Evolutionary conservation across 1,140 invertebrate genomes (phyloP).

Genomic region (Cephus cinctus): DNA sequence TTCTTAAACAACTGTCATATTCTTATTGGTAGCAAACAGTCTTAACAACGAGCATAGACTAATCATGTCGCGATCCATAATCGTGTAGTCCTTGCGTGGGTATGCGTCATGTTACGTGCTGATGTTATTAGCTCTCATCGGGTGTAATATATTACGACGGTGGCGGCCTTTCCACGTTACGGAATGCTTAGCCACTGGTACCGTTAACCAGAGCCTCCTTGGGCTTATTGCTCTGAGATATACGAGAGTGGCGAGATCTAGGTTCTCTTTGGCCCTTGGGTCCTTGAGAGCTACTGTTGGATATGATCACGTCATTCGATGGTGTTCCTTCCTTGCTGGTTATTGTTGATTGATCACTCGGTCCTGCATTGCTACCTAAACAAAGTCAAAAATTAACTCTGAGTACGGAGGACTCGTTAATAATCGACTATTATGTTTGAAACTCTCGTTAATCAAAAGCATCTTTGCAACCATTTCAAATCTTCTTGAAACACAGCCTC

Average conservation of each 20-base stretch:
- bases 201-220: constrained; percentile 64
- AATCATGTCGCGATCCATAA: constrained; percentile 52
- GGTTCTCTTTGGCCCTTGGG: constrained; percentile 51
- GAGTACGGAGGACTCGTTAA: no score
- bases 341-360: constrained; percentile 44
- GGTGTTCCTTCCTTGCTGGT: constrained; percentile 45
- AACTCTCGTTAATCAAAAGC: no score
- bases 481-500: no score
- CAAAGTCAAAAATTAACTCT: constrained; percentile 15
- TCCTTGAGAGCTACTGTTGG: constrained; percentile 43
- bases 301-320: constrained; percentile 42
- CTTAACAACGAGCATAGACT: constrained; percentile 56
- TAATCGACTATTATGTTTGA: no score
- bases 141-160: constrained; percentile 17
- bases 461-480: no score
- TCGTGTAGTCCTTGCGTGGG: constrained; percentile 50
- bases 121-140: constrained; percentile 44
- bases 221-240: constrained; percentile 56
- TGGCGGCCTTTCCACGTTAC: constrained; percentile 12
- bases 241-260: constrained; percentile 49
- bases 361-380: constrained; percentile 47
- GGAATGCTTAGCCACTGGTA: constrained; percentile 54
- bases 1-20: constrained; percentile 48
- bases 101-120: constrained; percentile 53
- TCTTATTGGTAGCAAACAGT: constrained; percentile 55